phyloP scores from a whole-genome alignment of 1,140 invertebrate genomes.

The Druon quercuslanigerum region DNA sequence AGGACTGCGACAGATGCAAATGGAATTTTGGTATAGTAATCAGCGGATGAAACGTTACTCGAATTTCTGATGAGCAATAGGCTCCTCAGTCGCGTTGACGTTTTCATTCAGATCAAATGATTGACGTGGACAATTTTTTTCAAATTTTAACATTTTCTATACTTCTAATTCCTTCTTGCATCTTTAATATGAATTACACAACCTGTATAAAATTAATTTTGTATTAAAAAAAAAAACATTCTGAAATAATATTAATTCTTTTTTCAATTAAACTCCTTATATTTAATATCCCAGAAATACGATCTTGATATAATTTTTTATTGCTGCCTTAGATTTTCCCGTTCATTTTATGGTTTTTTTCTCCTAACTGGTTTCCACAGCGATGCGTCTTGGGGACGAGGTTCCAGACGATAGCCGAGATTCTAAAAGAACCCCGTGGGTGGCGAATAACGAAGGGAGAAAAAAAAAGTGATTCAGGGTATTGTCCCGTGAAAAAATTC shows the following conservation, averaged over 20 bases:
- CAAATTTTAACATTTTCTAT: too few species aligned
- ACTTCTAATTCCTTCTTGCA: too few species aligned
- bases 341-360: slow-evolving; percentile 33
- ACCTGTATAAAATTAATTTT: too few species aligned
- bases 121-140: too few species aligned
- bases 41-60: slow-evolving; percentile 51
- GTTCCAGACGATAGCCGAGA: slow-evolving; percentile 37
- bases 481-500: too few species aligned
- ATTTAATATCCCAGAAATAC: too few species aligned
- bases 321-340: slow-evolving; percentile 30
- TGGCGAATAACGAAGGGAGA: not conserved
- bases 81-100: not conserved
- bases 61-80: slow-evolving; percentile 42
- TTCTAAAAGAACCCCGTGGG: slow-evolving; percentile 36
- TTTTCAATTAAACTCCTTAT: too few species aligned
- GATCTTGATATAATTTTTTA: too few species aligned
- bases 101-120: not conserved
- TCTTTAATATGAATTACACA: too few species aligned
- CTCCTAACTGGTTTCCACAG: slow-evolving; percentile 39
- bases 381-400: slow-evolving; percentile 36
- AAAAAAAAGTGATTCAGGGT: too few species aligned
- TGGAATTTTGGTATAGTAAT: slow-evolving; percentile 39
- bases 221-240: too few species aligned
- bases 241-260: too few species aligned
- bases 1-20: slow-evolving; percentile 19